Conservation (phyloP, 2,113 vertebrate genomes). For the Urocitellus parryii region DNA sequence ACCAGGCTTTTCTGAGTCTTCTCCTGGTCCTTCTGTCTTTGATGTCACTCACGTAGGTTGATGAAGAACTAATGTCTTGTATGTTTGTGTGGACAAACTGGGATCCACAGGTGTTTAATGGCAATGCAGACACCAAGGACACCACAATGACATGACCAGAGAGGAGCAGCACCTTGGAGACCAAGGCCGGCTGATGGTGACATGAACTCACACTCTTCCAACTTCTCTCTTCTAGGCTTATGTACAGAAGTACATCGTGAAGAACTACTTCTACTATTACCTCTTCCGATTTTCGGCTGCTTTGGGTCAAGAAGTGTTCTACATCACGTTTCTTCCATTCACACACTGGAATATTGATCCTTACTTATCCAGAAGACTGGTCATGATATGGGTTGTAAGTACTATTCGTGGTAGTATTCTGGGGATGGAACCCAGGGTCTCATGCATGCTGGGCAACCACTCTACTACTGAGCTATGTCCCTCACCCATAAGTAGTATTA, state of each 20-base stretch:
- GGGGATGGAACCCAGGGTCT: neutral
- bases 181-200: neutral
- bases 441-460: neutral
- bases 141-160: neutral
- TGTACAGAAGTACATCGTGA: conserved; percentile 90
- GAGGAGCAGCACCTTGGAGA: neutral
- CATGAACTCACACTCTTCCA: neutral
- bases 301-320: conserved; percentile 96
- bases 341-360: conserved; percentile 96
- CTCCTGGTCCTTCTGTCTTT: neutral
- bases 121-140: neutral
- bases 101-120: neutral
- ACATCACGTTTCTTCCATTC: conserved; percentile 96
- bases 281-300: conserved; percentile 94
- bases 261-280: conserved; percentile 93
- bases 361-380: conserved; percentile 93
- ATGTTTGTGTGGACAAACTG: neutral
- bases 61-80: neutral
- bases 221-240: conserved; percentile 86
- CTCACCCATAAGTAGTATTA: conserved; percentile 83
- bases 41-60: neutral
- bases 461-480: neutral
- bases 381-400: conserved; percentile 95
- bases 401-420: conserved; percentile 32
- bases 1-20: neutral